Evolutionary conservation across 2,888 invertebrate genomes (phyloP).

Genomic region (Alloplasta piceator): DNA sequence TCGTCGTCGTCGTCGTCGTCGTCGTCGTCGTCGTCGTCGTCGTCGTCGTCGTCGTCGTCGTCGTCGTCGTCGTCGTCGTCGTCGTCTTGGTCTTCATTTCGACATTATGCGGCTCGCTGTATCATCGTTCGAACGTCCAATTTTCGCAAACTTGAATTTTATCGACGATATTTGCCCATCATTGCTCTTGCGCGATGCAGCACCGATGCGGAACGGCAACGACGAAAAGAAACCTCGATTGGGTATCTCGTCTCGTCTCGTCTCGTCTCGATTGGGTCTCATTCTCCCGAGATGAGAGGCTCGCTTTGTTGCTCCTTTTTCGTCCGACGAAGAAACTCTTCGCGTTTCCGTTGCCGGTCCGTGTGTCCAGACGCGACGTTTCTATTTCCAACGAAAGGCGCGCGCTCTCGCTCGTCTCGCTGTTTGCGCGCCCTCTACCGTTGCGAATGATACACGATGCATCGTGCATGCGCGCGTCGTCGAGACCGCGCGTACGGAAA

Average conservation of each 20-base stretch:
- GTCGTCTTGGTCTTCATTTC: not conserved
- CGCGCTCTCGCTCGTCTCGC: constrained; percentile 29
- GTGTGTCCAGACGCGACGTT: constrained; percentile 58
- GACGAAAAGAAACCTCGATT: too few relatives aligned
- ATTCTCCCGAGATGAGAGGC: too few relatives aligned
- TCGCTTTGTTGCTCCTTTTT: constrained; percentile 34
- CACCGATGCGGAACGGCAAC: too few relatives aligned
- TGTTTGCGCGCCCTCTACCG: constrained; percentile 63
- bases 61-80: constrained; percentile 28
- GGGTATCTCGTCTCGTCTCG: not conserved
- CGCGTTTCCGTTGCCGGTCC: constrained; percentile 17
- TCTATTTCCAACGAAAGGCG: constrained; percentile 55
- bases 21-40: not conserved
- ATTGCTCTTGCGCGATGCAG: too few relatives aligned
- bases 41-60: constrained; percentile 57
- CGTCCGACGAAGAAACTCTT: constrained; percentile 37
- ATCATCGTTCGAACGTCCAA: too few relatives aligned
- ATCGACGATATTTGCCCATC: too few relatives aligned
- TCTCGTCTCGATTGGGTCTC: too few relatives aligned
- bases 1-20: not conserved
- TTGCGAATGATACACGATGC: constrained; percentile 36
- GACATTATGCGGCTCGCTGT: not conserved
- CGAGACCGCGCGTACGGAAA: constrained; percentile 42
- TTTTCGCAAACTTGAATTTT: too few relatives aligned
- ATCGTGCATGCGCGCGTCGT: constrained; percentile 33